Evolutionary conservation across 2,113 vertebrate genomes (phyloP), one percentile per base, ranked within the genome.

Genomic region (Aramus guarauna): DNA sequence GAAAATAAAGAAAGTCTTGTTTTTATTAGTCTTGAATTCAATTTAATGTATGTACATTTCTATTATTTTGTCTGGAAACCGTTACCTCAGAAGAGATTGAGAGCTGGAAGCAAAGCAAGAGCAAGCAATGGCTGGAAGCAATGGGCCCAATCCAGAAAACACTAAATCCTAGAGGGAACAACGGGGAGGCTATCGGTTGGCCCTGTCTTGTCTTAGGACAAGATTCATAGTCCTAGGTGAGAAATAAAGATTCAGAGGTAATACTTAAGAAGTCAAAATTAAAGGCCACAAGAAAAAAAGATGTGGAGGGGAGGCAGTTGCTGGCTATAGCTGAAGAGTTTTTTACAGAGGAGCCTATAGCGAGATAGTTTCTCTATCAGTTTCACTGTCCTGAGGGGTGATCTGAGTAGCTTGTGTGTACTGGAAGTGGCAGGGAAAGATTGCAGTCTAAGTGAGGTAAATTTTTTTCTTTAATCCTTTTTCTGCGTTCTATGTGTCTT

Each of bases 291-390:
- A 56, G 30, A 76, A 8, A 41, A 15, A 15, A 66, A 20, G 15
- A 29, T 1, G 0, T n/a, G 14, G 26, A 1, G 1, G 24, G 9
- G 26, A 1, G 1, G 22, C 12, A 15, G 17, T 34, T 83, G 39
- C 27, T 78, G 66, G 47, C 12, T 72, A 0, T 19, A 64, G 21
- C 39, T 64, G 43, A 78, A 27, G 69, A 15, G 32, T 9, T 78
- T 66, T 62, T 60, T 30, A 36, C 15, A 50, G 23, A 34, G 34
- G 56, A 58, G 37, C 24, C 27, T 69, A 18, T 21, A 45, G 24
- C 14, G 2, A 2, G 5, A 6, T 5, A 24, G 23, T 56, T 78
- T 71, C 29, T 64, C 16, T 43, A 15, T 68, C 43, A 17, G 29
- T 58, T 79, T 63, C 11, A 3, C 18, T 50, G 24, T 67, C 43